phyloP scores from a whole-genome alignment of 1,140 invertebrate genomes.

The Lethrus apterus region DNA sequence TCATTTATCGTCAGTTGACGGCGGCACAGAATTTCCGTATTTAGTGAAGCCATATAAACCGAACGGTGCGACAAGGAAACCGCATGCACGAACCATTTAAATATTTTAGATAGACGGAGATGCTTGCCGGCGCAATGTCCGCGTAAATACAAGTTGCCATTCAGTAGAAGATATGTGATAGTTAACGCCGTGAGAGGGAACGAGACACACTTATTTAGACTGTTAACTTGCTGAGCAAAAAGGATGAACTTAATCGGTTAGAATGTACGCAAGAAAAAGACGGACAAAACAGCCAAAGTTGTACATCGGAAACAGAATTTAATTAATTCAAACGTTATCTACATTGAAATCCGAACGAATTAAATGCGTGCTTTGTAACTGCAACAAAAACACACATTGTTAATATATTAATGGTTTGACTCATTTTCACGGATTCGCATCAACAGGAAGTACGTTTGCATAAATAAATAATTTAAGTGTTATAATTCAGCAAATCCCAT shows the following conservation, averaged over 20 bases:
- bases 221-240: not conserved
- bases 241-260: not conserved
- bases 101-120: conserved; percentile 6
- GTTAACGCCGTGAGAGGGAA: not conserved
- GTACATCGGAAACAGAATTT: conserved; percentile 16
- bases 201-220: not conserved
- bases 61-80: conserved; percentile 11
- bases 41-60: conserved; percentile 19
- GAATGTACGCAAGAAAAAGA: not conserved
- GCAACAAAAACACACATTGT: too few species aligned
- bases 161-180: not conserved
- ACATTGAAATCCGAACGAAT: conserved; percentile 25
- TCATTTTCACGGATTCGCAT: conserved; percentile 19
- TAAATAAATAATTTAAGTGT: not conserved
- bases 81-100: conserved; percentile 8
- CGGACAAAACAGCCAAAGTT: not conserved
- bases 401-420: too few species aligned
- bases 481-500: not conserved
- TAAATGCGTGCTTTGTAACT: conserved; percentile 27
- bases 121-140: conserved; percentile 5
- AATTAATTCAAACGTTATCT: conserved; percentile 32
- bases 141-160: not conserved
- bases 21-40: conserved; percentile 26
- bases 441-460: not conserved
- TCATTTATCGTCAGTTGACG: conserved; percentile 26